Conservation (phyloP, 2,888 invertebrate genomes). For the Trichogramma dendrolimi region DNA sequence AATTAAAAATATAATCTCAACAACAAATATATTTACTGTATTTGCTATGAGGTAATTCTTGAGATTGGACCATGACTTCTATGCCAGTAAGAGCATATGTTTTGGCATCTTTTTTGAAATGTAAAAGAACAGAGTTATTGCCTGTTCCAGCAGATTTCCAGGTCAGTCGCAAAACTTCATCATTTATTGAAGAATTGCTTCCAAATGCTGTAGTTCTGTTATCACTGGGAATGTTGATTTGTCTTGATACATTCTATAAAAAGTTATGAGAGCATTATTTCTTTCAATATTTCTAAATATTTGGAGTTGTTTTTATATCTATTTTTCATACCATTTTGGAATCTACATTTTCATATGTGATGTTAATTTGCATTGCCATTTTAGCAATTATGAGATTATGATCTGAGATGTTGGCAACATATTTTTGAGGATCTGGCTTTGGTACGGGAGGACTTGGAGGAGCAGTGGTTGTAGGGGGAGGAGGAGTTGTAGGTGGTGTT, state of each 20-base stretch:
- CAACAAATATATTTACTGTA: constrained; percentile 34
- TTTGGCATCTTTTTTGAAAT: constrained; percentile 51
- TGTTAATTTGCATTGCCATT: constrained; percentile 64
- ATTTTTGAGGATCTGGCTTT: constrained; percentile 52
- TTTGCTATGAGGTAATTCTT: constrained; percentile 45
- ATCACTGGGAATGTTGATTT: constrained; percentile 51
- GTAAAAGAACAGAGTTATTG: constrained; percentile 46
- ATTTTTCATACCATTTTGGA: constrained; percentile 34
- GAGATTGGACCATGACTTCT: constrained; percentile 39
- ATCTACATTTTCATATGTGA: constrained; percentile 55
- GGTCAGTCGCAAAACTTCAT: constrained; percentile 46
- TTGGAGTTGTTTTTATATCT: neutral
- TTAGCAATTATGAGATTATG: constrained; percentile 63
- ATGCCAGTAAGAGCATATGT: constrained; percentile 40
- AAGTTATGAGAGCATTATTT: neutral
- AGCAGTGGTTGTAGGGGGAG: constrained; percentile 35
- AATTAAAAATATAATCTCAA: constrained; percentile 9
- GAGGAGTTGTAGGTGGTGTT: constrained; percentile 42
- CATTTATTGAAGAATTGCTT: constrained; percentile 45
- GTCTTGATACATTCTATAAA: constrained; percentile 14
- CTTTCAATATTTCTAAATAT: neutral
- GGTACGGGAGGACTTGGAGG: constrained; percentile 30
- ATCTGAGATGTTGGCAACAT: constrained; percentile 54
- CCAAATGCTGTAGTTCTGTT: constrained; percentile 48
- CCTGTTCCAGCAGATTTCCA: constrained; percentile 47